These are phyloP conservation scores for Cassiopea xamachana DNA, from an alignment of 30 jellyfish, hydroid and myxozoan genomes.

Conservation along the genomic window DNA sequence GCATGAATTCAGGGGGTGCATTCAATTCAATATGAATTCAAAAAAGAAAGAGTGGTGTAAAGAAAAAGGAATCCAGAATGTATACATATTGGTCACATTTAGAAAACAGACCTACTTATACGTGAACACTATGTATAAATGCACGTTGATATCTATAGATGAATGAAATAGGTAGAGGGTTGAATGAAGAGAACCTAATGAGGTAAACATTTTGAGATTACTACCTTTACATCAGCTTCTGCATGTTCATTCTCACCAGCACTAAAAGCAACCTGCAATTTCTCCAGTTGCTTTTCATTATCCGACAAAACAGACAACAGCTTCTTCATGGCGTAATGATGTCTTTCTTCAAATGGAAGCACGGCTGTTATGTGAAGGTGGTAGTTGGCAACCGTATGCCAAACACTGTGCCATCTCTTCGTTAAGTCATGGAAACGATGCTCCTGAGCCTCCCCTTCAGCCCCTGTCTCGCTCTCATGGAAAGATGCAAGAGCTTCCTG, in stretches of 20 bases:
- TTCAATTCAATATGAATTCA: too few species aligned
- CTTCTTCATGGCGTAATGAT: constrained; percentile 70
- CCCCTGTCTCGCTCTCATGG: constrained; percentile 31
- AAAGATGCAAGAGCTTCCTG: constrained; percentile 67
- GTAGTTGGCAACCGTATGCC: constrained; percentile 65
- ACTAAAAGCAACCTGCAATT: constrained; percentile 32
- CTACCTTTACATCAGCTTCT: constrained; percentile 50
- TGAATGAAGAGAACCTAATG: background rate
- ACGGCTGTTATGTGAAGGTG: constrained; percentile 80
- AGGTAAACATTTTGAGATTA: background rate
- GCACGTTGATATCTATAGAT: too few species aligned
- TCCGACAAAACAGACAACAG: constrained; percentile 70
- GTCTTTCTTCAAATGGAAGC: constrained; percentile 90
- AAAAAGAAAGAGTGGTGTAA: too few species aligned
- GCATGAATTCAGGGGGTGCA: too few species aligned
- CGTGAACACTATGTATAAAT: too few species aligned
- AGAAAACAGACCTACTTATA: too few species aligned
- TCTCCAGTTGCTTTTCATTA: constrained; percentile 72
- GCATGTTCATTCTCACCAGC: constrained; percentile 21
- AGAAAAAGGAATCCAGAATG: too few species aligned
- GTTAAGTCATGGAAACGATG: constrained; percentile 26
- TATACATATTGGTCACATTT: too few species aligned
- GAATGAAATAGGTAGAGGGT: background rate
- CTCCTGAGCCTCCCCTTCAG: constrained; percentile 25
- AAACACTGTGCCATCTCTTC: constrained; percentile 70